Evolutionary conservation across 2,113 vertebrate genomes (phyloP).

Genomic region (Thryonomys swinderianus): DNA sequence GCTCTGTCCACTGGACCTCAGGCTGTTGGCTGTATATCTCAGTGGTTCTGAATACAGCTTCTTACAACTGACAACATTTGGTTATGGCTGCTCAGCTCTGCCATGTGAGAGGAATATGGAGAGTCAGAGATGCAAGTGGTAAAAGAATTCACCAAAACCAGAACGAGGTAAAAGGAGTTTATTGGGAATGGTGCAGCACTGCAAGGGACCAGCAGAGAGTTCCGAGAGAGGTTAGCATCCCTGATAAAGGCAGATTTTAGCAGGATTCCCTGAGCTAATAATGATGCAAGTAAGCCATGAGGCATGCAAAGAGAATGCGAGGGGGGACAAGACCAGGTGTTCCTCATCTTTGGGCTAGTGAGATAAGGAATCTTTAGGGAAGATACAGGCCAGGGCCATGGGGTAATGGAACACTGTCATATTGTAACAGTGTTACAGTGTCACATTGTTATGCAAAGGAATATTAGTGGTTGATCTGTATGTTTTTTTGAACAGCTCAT

Average conservation of each 20-base stretch:
- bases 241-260: not conserved
- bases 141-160: not conserved
- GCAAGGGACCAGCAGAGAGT: not conserved
- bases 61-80: not conserved
- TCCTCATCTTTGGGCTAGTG: not conserved
- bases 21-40: not conserved
- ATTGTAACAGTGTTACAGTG: no score
- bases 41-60: not conserved
- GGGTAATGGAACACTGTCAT: not conserved
- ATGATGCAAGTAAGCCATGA: not conserved
- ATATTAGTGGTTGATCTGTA: not conserved
- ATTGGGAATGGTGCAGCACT: not conserved
- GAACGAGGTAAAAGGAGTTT: not conserved
- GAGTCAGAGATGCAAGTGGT: not conserved
- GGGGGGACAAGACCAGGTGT: not conserved
- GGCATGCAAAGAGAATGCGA: not conserved
- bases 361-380: not conserved
- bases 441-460: not conserved
- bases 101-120: not conserved
- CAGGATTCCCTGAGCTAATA: not conserved
- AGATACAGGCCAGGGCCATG: not conserved
- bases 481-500: not conserved
- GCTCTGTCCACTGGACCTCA: not conserved
- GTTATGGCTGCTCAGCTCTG: not conserved
- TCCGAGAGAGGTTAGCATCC: not conserved